These are phyloP conservation scores for Gastrophysa polygoni DNA, from an alignment of 2,888 invertebrate genomes.

Conservation along the genomic window DNA sequence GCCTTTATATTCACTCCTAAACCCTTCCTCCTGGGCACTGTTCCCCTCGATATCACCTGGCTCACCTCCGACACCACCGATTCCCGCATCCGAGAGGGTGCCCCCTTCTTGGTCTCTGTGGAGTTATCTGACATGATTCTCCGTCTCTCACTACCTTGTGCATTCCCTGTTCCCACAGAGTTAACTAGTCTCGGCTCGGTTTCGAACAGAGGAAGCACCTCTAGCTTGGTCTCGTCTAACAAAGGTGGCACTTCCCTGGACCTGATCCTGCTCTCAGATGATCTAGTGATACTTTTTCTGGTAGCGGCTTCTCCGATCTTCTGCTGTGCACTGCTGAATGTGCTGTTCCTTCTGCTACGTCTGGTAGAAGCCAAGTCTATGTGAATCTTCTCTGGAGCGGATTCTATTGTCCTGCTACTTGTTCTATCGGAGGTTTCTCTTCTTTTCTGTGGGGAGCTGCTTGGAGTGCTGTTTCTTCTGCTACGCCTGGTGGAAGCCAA, in stretches of 20 bases:
- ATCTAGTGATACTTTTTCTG: slow-evolving; percentile 12
- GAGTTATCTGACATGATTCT: slow-evolving; percentile 39
- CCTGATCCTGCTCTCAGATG: slow-evolving; percentile 26
- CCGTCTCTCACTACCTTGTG: background rate
- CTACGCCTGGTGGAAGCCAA: too few relatives aligned
- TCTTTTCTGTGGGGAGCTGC: too few relatives aligned
- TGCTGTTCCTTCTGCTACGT: too few relatives aligned
- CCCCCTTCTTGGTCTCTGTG: slow-evolving; percentile 32
- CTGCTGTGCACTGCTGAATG: too few relatives aligned
- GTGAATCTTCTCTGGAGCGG: too few relatives aligned
- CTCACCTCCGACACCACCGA: slow-evolving; percentile 52
- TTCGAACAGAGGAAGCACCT: slow-evolving; percentile 55
- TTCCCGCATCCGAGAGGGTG: slow-evolving; percentile 40
- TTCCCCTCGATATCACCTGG: slow-evolving; percentile 52
- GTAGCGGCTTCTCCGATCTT: too few relatives aligned
- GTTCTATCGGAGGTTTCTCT: too few relatives aligned
- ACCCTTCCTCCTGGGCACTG: slow-evolving; percentile 43
- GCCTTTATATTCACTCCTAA: slow-evolving; percentile 13
- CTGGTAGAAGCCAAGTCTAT: too few relatives aligned
- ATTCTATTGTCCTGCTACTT: background rate
- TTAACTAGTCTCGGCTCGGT: slow-evolving; percentile 50
- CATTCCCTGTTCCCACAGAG: slow-evolving; percentile 26
- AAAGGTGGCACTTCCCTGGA: slow-evolving; percentile 44
- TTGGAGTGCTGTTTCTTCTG: too few relatives aligned
- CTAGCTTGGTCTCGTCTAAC: slow-evolving; percentile 53